Evolutionary conservation across 2,888 invertebrate species (phyloP).

Genomic region (Agrochola lychnidis): DNA sequence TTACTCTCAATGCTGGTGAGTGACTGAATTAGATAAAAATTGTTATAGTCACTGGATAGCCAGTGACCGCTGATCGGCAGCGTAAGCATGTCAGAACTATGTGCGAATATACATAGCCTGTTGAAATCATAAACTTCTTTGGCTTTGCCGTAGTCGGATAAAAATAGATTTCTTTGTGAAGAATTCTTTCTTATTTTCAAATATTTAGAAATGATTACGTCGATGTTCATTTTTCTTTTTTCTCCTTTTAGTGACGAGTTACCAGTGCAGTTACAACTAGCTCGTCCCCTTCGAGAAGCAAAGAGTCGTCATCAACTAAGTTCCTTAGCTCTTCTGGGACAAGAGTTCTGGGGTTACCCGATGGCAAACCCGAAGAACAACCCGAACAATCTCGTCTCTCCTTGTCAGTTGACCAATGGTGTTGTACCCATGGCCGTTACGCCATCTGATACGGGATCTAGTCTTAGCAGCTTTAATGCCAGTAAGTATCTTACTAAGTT

Average conservation of each 20-base stretch:
- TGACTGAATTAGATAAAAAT: background rate
- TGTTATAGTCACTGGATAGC: background rate
- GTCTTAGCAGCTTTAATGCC: constrained; percentile 94
- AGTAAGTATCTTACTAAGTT: constrained; percentile 79
- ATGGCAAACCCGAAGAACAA: constrained; percentile 93
- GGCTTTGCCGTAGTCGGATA: background rate
- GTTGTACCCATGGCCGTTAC: constrained; percentile 88
- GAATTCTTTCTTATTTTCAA: too few relatives aligned
- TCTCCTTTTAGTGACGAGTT: constrained; percentile 94
- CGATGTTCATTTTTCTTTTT: background rate
- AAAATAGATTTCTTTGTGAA: background rate
- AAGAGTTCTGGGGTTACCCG: constrained; percentile 96
- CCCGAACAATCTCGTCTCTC: constrained; percentile 82
- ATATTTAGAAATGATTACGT: background rate
- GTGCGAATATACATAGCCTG: background rate
- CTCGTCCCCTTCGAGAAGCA: constrained; percentile 96
- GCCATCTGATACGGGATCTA: constrained; percentile 93
- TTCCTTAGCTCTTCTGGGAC: constrained; percentile 96
- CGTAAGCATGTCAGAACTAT: background rate
- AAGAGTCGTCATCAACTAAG: constrained; percentile 97
- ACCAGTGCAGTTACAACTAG: constrained; percentile 96
- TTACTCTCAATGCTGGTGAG: constrained; percentile 97
- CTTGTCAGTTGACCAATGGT: constrained; percentile 82
- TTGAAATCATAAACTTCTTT: background rate
- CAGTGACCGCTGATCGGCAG: background rate